phyloP scores from a whole-genome alignment of 2,113 vertebrate species.

The Sorex araneus region DNA sequence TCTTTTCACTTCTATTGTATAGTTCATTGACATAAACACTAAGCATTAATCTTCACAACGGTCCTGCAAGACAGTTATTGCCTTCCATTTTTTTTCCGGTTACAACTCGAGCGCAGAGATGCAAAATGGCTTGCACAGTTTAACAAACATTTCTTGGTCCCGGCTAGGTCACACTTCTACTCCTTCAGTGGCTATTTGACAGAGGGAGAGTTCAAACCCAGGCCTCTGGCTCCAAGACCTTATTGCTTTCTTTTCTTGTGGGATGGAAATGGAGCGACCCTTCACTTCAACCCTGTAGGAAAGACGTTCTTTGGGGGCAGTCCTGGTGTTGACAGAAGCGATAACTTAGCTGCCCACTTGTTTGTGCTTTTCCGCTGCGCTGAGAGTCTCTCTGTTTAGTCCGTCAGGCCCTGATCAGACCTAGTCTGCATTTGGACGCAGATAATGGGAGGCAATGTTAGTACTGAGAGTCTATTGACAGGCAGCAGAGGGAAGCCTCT shows the following conservation, averaged over 20 bases:
- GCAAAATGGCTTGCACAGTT: background rate
- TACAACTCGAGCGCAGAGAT: background rate
- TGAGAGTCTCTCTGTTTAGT: background rate
- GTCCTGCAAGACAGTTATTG: background rate
- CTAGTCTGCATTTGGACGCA: background rate
- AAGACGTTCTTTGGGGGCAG: background rate
- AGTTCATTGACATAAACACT: background rate
- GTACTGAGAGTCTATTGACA: background rate
- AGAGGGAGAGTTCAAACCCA: background rate
- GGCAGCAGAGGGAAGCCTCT: background rate
- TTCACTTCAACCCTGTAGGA: background rate
- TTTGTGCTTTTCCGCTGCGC: slow-evolving; percentile 1
- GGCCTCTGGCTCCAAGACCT: background rate
- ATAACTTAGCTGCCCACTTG: background rate
- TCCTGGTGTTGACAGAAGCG: background rate
- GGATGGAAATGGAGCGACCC: background rate
- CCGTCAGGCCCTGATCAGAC: background rate
- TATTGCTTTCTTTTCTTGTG: background rate
- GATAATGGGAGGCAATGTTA: too few species aligned
- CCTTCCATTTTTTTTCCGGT: background rate
- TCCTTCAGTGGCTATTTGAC: background rate
- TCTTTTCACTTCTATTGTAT: background rate
- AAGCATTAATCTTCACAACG: background rate
- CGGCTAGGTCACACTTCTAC: background rate
- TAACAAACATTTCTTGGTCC: background rate